Evolutionary conservation across 2,797 vertebrate genomes (phyloP), one percentile per base, ranked within the genome.

Genomic region (Hydrolagus colliei): DNA sequence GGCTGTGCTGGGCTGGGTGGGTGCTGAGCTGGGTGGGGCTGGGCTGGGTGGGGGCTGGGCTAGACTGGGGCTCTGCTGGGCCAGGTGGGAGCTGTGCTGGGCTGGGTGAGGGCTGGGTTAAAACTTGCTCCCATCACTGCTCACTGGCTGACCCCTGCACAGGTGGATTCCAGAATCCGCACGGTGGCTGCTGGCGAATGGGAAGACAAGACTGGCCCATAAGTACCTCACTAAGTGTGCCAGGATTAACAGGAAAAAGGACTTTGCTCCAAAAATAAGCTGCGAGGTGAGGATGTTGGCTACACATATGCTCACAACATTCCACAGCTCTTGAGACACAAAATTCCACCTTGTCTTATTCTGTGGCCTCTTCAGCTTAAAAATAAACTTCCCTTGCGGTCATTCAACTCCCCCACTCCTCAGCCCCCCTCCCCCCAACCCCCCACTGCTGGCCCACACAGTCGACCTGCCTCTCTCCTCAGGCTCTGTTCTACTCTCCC

Each of bases 161-260:
- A 97, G 96, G 95, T 97, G 96, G 96, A 91, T 96, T 85, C 94
- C 96, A 0, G 96, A 96, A 90, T 97, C 96, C 32, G 95, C 95
- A 4, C 92, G 95, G 61, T 97, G 96, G 96, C 92, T 97, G 89
- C 90, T 97, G 88, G 93, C 91, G 73, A 96, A 93, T 2, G 95
- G 95, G 65, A 92, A 89, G 61, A 89, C 91, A 13, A 90, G 93
- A 16, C 91, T 93, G 82, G 96, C 95, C 67, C 92, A 90, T 72
- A 91, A 73, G 78, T 91, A 94, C 86, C 91, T 97, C 89, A 86
- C 92, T 7, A 90, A 85, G 67, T 97, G 96, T 86, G 95, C 95
- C 27, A 90, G 88, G 71, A 91, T 95, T 86, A 97, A 96, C 0
- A 87, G 93, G 82, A 92, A 68, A 80, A 74, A 88, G 0, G 73